Evolutionary conservation across 1,140 invertebrate genomes (phyloP).

Genomic region (Scaptomyza hsui): DNA sequence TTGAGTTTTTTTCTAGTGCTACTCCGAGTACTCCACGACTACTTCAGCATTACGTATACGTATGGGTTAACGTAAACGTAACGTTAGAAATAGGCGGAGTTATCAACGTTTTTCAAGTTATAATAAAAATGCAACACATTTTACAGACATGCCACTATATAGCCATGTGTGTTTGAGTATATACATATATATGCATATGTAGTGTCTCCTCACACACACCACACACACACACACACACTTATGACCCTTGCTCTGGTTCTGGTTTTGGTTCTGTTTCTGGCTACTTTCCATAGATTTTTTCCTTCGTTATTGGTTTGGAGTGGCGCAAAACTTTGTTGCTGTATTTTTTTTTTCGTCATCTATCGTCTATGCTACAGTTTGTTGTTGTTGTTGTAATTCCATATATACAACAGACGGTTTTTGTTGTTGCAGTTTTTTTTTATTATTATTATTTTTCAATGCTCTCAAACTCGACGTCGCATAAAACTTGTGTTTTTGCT

Average conservation of each 20-base stretch:
- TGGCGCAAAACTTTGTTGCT: constrained; percentile 58
- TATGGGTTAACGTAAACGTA: constrained; percentile 68
- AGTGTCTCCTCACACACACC: constrained; percentile 40
- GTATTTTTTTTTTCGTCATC: constrained; percentile 47
- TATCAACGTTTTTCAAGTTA: constrained; percentile 83
- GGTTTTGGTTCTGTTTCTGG: constrained; percentile 51
- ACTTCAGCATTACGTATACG: constrained; percentile 57
- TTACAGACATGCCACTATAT: constrained; percentile 64
- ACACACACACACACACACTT: constrained; percentile 44
- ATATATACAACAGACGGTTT: constrained; percentile 59
- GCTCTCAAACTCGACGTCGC: constrained; percentile 79
- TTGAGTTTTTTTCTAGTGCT: constrained; percentile 16
- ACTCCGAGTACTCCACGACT: constrained; percentile 1
- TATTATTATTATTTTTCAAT: constrained; percentile 76
- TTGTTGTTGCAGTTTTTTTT: constrained; percentile 49
- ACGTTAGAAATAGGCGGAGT: constrained; percentile 82
- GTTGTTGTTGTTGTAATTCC: constrained; percentile 37
- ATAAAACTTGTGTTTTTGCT: constrained; percentile 81
- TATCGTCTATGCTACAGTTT: constrained; percentile 14
- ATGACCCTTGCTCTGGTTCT: constrained; percentile 54
- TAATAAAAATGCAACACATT: constrained; percentile 83
- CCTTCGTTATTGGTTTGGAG: constrained; percentile 81
- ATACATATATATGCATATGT: constrained; percentile 36
- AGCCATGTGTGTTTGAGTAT: constrained; percentile 30
- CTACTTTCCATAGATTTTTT: constrained; percentile 82